phyloP scores from a whole-genome alignment of 1,140 invertebrate genomes.

The Lordiphosa mommai region DNA sequence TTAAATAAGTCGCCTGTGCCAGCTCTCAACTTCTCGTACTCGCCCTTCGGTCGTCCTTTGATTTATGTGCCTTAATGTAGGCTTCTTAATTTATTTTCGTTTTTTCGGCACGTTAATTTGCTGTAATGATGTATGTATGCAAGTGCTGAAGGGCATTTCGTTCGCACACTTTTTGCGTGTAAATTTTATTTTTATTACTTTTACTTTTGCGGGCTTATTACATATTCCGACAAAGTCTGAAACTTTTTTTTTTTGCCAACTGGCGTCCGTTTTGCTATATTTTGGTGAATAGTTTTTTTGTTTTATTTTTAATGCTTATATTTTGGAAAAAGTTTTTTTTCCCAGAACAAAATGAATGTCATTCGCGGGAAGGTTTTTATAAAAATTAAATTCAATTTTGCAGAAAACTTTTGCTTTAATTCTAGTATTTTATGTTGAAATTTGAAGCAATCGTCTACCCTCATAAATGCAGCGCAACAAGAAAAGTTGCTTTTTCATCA shows the following conservation, averaged over 20 bases:
- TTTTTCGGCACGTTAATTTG: conserved; percentile 47
- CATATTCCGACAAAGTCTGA: conserved; percentile 38
- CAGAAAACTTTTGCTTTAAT: no score
- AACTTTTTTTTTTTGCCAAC: conserved; percentile 39
- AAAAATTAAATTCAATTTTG: no score
- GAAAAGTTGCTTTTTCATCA: no score
- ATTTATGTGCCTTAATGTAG: conserved; percentile 54
- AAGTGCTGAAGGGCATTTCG: conserved; percentile 10
- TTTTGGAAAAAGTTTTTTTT: not conserved
- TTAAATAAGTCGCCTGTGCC: conserved; percentile 24
- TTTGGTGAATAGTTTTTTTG: not conserved
- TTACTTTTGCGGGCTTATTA: conserved; percentile 42
- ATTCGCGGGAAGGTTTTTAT: no score
- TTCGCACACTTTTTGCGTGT: not conserved
- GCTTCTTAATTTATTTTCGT: conserved; percentile 52
- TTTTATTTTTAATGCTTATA: not conserved
- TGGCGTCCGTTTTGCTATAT: conserved; percentile 32
- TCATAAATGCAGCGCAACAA: no score
- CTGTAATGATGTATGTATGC: conserved; percentile 26
- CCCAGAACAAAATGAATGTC: no score
- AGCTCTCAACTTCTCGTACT: conserved; percentile 8
- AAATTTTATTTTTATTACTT: conserved; percentile 29
- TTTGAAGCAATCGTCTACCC: no score
- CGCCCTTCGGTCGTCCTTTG: conserved; percentile 10
- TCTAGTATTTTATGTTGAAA: no score